Evolutionary conservation across 2,797 vertebrate species (phyloP), one percentile per base, ranked within the genome.

Genomic region (Podarcis siculus): DNA sequence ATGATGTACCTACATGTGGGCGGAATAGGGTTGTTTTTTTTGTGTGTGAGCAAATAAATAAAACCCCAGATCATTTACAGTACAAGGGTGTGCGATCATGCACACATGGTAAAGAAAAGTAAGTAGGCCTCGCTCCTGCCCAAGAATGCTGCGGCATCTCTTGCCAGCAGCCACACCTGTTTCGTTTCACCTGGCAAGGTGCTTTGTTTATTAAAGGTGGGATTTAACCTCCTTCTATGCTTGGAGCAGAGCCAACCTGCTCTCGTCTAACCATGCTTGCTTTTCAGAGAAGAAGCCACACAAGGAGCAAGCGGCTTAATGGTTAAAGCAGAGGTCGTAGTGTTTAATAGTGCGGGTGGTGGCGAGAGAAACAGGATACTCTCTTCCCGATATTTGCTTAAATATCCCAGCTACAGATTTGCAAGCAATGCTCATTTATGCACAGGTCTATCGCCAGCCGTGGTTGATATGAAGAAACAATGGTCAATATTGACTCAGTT

Each of bases 151-250:
- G 71, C 23, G 13, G 69, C 37, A 66, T 25, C 37, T 82, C 83
- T 80, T 78, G 81, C 25, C 75, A 39, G 3, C 37, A 15, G 49
- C 58, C 83, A 81, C 88, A 76, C 78, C 83, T 69, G 71, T 27
- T 85, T 39, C 13, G 8, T 86, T 73, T 55, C 69, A 37, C 17
- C 12, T 7, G 39, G 58, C 79, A 87, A 61, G 71, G 61, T 30
- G 61, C 27, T 80, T 27, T 88, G 82, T 88, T 86, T 86, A 86
- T 89, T 89, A n/a, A 89, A 86, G 83, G 83, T 12, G 78, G 78
- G 32, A 81, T 89, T 37, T 37, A 61, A 75, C 67, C 72, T 76
- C 66, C 71, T 76, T 39, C 49, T 39, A 1, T 55, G 58, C 42
- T 27, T 66, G 79, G 42, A 55, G n/a, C 23, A 12, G 21, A 71